Evolutionary conservation across 2,888 invertebrate species (phyloP).

Genomic region (Cacoxenus indagator): DNA sequence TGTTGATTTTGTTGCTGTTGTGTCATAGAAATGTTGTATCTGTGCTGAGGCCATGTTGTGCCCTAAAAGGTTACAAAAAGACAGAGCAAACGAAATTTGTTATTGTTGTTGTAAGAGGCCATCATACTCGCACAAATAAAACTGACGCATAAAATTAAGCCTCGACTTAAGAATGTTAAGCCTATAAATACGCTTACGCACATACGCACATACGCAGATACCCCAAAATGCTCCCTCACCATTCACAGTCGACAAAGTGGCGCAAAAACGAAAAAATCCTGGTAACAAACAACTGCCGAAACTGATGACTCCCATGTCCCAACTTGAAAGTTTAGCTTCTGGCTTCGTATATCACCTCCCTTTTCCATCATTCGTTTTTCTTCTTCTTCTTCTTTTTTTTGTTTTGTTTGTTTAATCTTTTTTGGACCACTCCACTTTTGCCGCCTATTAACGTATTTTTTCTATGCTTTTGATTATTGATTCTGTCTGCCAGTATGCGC

Average conservation of each 20-base stretch:
- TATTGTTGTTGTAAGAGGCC: background rate
- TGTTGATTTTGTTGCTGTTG: slow-evolving; percentile 57
- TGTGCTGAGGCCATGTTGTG: slow-evolving; percentile 72
- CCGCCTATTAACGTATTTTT: background rate
- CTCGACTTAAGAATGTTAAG: slow-evolving; percentile 8
- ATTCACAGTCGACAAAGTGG: background rate
- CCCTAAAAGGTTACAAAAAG: slow-evolving; percentile 57
- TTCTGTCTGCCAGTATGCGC: slow-evolving; percentile 30
- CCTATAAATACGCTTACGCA: slow-evolving; percentile 1
- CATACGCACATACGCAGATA: slow-evolving; percentile 4
- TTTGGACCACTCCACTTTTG: background rate
- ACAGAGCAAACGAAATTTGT: background rate
- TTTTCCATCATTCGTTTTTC: no score
- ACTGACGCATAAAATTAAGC: slow-evolving; percentile 6
- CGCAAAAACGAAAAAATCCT: background rate
- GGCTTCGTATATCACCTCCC: no score
- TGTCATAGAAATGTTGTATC: slow-evolving; percentile 69
- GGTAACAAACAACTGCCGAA: background rate
- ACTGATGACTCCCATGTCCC: background rate
- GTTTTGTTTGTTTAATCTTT: slow-evolving; percentile 29
- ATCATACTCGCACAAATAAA: slow-evolving; percentile 4
- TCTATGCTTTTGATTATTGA: slow-evolving; percentile 42
- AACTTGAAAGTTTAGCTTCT: background rate
- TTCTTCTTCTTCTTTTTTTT: slow-evolving; percentile 11
- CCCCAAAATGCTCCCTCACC: slow-evolving; percentile 30